Percentiles rank a stretch among this genome's conserved stretches.
Conservation (phyloP, 2,113 vertebrate genomes). For the Tamias sibiricus region DNA sequence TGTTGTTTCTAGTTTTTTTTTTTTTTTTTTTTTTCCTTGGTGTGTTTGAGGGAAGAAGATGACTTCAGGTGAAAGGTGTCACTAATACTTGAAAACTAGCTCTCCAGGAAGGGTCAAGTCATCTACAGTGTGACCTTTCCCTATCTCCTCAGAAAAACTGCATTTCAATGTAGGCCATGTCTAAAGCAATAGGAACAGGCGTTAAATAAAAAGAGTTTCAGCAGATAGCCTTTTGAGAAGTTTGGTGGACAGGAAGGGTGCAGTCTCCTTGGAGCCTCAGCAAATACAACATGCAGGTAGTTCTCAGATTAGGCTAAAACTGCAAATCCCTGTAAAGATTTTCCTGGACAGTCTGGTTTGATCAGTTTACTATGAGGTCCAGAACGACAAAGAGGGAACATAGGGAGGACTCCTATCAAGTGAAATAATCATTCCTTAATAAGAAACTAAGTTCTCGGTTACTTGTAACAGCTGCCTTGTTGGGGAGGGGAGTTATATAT, state of each 20-base stretch:
- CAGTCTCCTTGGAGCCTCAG: not conserved
- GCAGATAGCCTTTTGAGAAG: not conserved
- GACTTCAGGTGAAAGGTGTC: not conserved
- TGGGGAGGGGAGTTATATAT: not conserved
- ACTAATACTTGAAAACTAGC: not conserved
- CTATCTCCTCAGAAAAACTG: not conserved
- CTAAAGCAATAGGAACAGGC: not conserved
- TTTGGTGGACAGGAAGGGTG: not conserved
- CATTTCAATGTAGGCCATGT: not conserved
- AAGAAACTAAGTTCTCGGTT: not conserved
- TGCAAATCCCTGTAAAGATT: not conserved
- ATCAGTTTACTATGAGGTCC: not conserved
- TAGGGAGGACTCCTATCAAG: not conserved
- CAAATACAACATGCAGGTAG: not conserved
- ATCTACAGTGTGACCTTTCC: not conserved
- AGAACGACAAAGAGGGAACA: not conserved
- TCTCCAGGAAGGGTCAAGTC: not conserved
- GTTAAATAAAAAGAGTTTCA: not conserved
- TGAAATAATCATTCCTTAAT: not conserved
- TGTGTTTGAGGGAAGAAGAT: not conserved
- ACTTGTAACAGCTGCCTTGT: slow-evolving; percentile 18
- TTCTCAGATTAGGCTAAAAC: not conserved
- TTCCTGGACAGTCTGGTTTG: not conserved
- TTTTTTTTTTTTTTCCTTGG: not conserved
- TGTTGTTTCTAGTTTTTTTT: not conserved